Base-by-base conservation (phyloP, 1,140 invertebrate species). In the Bombus impatiens region DNA sequence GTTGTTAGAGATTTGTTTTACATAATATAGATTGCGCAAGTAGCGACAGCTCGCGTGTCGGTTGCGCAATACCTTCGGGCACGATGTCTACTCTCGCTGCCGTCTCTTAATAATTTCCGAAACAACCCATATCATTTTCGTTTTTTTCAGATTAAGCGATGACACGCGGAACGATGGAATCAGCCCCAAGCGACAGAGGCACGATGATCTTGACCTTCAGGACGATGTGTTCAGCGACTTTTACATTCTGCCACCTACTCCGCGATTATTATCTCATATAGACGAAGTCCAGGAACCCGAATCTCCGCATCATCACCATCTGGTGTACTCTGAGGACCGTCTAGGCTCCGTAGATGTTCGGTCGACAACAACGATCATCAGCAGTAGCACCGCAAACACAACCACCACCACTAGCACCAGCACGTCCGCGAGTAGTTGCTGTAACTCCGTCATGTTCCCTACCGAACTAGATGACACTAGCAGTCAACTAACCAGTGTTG, bases 191-290 rank as follows among this genome's bases (percentile, higher is more conserved):
- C 86, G 94, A 71, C 91, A 94, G 71, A 93, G 95, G 93, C 93
- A 94, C 92, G 89, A 95, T 82, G 92, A 95, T 78, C 89, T 94
- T 10, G 94, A 94, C 76, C 87, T 94, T 35, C 93, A 93, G 72
- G 94, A 94, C 62, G 92, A 94, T 44, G 93, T 95, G 1, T 94
- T 94, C 91, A 97, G 96, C 47, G 97, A 97, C 87, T 97, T 97
- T 88, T 97, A 97, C 92, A 96, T 97, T 93, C 79, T 95, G 13
- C 97, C 97, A 70, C 96, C 96, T 0, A 97, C 97, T 0, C 96
- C 97, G 22, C 95, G 96, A 72, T 95, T 97, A 86, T 94, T 97
- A 71, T 97, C 97, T 10, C 96, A 96, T 70, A 96, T 97, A 59
- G 96, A 97, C 91, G 95, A 95, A 82, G 94, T 95, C 10, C 93